These are phyloP conservation scores for Eospalax fontanierii DNA, from an alignment of 2,797 vertebrate species.

Conservation along the genomic window DNA sequence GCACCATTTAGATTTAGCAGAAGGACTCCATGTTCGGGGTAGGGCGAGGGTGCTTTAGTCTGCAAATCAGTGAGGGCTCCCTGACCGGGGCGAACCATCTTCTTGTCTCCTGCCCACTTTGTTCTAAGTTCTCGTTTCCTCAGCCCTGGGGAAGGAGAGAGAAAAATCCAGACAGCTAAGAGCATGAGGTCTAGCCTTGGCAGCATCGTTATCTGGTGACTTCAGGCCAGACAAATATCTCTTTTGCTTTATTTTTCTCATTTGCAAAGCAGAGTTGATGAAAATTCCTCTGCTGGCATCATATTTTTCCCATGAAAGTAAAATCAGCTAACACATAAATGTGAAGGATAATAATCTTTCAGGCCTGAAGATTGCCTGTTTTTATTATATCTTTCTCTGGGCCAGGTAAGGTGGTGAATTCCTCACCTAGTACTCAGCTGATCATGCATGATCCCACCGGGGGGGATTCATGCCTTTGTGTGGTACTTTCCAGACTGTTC, in stretches of 20 bases:
- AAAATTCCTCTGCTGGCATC: background rate
- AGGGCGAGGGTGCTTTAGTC: background rate
- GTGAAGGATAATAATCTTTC: background rate
- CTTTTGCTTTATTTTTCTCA: background rate
- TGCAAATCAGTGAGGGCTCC: background rate
- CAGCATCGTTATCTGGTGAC: background rate
- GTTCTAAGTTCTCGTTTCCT: background rate
- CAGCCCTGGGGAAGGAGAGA: background rate
- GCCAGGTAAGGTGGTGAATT: background rate
- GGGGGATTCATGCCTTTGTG: background rate
- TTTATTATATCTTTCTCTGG: background rate
- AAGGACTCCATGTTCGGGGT: background rate
- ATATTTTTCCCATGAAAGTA: background rate
- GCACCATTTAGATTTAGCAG: background rate
- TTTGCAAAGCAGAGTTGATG: background rate
- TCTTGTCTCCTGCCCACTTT: background rate
- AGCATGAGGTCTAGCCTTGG: background rate
- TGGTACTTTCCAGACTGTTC: background rate
- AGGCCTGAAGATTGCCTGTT: background rate
- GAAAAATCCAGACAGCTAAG: too few relatives aligned
- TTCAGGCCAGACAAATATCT: background rate
- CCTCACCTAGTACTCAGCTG: background rate
- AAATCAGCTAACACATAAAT: background rate
- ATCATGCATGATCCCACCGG: background rate
- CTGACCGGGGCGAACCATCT: too few relatives aligned